phyloP scores from a whole-genome alignment of 2,113 vertebrate genomes.

The Barbus barbus region DNA sequence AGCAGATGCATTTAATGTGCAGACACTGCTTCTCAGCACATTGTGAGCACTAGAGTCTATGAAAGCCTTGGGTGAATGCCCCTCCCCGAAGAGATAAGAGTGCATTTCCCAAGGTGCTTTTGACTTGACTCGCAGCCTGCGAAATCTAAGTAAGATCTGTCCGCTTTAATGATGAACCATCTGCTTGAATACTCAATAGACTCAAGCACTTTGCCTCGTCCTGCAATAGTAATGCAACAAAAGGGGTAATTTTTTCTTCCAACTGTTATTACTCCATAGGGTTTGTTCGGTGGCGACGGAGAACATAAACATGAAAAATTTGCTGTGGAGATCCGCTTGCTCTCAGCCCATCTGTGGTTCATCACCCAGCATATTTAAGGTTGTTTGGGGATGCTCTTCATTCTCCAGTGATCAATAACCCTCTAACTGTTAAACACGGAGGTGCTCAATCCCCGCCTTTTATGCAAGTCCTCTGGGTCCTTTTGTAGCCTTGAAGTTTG shows the following conservation, averaged over 20 bases:
- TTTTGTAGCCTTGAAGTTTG: constrained; percentile 60
- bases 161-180: constrained; percentile 45
- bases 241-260: constrained; percentile 23
- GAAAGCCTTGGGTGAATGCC: constrained; percentile 30
- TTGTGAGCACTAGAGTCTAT: constrained; percentile 12
- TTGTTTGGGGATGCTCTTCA: constrained; percentile 63
- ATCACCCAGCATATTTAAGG: constrained; percentile 42
- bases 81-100: constrained; percentile 42
- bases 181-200: constrained; percentile 47
- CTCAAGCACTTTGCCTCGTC: constrained; percentile 1
- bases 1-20: constrained; percentile 18
- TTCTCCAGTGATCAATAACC: constrained; percentile 74
- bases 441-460: constrained; percentile 74
- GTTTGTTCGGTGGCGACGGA: constrained; percentile 10
- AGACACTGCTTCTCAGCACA: constrained; percentile 30
- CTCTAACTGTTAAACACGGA: constrained; percentile 71
- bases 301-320: constrained; percentile 47
- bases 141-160: constrained; percentile 41
- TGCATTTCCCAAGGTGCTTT: constrained; percentile 52
- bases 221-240: neutral
- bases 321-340: neutral
- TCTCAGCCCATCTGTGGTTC: constrained; percentile 44
- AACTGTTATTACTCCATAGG: constrained; percentile 31
- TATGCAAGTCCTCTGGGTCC: constrained; percentile 72
- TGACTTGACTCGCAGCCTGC: constrained; percentile 18